A percentile compares a stretch with the other conserved stretches of the same genome.
Conservation (phyloP, 2,797 vertebrate species). For the Hylomyscus alleni region DNA sequence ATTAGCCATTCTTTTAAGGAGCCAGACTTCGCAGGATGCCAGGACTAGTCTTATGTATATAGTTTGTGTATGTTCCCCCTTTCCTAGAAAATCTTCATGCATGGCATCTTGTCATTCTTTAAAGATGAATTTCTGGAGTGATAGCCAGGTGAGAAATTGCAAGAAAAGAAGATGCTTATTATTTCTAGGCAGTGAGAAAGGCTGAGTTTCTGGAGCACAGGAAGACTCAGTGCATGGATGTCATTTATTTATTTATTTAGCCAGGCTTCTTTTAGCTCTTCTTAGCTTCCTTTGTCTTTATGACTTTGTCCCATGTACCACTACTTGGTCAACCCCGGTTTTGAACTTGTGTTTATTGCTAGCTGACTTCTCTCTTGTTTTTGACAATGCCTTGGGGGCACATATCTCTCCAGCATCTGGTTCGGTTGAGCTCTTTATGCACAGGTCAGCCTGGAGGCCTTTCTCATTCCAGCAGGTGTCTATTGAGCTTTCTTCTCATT, state of each 20-base stretch:
- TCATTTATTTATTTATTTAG: background rate
- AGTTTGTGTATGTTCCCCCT: background rate
- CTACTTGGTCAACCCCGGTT: background rate
- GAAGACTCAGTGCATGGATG: background rate
- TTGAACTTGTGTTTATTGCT: constrained; percentile 20
- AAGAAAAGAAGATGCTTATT: background rate
- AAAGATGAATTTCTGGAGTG: constrained; percentile 18
- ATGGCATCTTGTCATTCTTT: background rate
- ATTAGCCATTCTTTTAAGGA: constrained; percentile 32
- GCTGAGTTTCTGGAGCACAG: background rate
- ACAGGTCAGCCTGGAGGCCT: background rate
- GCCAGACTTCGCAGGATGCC: background rate
- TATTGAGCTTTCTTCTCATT: background rate
- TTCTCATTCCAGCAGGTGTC: background rate
- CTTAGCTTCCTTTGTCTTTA: background rate
- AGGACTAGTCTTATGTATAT: background rate
- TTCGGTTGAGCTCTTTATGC: background rate
- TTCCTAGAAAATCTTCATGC: background rate
- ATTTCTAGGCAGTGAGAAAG: background rate
- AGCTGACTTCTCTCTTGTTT: background rate
- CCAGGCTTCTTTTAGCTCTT: background rate
- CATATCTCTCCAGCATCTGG: background rate
- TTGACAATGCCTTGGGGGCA: constrained; percentile 6
- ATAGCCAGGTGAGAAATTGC: background rate
- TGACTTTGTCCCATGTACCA: background rate